Evolutionary conservation across 2,797 vertebrate genomes (phyloP).

Genomic region (Sebastes kiyomatsui): DNA sequence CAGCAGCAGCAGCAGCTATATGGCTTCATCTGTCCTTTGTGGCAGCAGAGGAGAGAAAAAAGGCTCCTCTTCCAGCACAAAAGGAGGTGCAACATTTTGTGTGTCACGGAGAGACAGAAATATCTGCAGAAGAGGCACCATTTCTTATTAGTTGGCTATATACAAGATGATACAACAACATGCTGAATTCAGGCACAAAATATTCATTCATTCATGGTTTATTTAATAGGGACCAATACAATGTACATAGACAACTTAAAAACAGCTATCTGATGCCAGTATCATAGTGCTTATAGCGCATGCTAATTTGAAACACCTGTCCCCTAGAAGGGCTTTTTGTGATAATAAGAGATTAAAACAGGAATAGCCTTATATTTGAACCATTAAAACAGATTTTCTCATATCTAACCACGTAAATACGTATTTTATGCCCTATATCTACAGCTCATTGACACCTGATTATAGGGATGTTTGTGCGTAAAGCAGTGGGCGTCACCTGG

Average conservation of each 20-base stretch:
- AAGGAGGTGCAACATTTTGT: constrained; percentile 44
- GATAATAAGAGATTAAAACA: too few species aligned
- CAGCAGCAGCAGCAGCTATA: background rate
- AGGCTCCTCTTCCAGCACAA: constrained; percentile 40
- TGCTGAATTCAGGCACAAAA: background rate
- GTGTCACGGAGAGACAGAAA: constrained; percentile 29
- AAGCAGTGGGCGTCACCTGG: constrained; percentile 2
- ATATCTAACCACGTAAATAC: background rate
- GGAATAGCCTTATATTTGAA: background rate
- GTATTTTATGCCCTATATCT: background rate
- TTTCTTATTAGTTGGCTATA: background rate
- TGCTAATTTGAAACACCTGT: too few species aligned
- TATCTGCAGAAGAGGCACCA: constrained; percentile 17
- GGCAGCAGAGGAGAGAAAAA: background rate
- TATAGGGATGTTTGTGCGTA: too few species aligned
- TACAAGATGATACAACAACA: constrained; percentile 7
- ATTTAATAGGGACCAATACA: too few species aligned
- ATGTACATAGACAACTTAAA: too few species aligned
- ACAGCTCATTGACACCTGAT: background rate
- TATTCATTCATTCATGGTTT: background rate
- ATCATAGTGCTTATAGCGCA: too few species aligned
- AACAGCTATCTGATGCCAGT: too few species aligned
- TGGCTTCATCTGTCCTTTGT: constrained; percentile 47
- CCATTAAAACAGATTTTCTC: background rate
- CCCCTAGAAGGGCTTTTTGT: too few species aligned